Conservation (phyloP, 2,113 vertebrate species). For the Siniperca chuatsi region DNA sequence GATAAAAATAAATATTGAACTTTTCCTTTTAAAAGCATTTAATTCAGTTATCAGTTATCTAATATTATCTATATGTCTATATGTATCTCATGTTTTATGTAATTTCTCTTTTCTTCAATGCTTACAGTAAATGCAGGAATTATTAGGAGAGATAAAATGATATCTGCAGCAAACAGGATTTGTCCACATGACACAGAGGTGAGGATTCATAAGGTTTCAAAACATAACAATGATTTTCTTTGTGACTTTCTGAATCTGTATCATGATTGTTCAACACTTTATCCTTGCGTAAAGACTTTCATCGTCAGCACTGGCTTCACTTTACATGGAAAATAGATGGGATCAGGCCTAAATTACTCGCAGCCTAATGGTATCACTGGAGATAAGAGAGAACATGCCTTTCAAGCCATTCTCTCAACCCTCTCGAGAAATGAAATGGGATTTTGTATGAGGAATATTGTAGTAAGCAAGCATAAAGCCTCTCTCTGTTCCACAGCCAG, state of each 20-base stretch:
- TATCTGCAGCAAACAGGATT: constrained; percentile 10
- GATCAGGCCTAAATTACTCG: constrained; percentile 61
- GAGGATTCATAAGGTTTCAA: neutral
- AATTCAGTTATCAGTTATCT: neutral
- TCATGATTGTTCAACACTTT: constrained; percentile 47
- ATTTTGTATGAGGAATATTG: constrained; percentile 71
- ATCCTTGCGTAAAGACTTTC: constrained; percentile 44
- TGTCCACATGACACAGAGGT: constrained; percentile 1
- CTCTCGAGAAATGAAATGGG: constrained; percentile 67
- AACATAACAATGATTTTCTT: constrained; percentile 32
- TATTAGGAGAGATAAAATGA: neutral
- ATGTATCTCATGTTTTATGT: neutral
- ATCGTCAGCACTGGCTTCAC: constrained; percentile 56
- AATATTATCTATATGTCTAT: no score
- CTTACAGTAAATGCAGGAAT: neutral
- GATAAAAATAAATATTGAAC: neutral
- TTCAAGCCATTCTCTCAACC: constrained; percentile 75
- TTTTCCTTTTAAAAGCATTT: neutral
- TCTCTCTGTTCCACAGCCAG: constrained; percentile 79
- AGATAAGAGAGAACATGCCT: constrained; percentile 72
- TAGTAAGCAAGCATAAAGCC: constrained; percentile 78
- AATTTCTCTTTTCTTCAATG: neutral
- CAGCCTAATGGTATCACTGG: constrained; percentile 63
- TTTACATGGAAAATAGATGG: constrained; percentile 55
- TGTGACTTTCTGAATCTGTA: constrained; percentile 10